phyloP scores from a whole-genome alignment of 2,797 vertebrate species.

The Sardinella longiceps region DNA sequence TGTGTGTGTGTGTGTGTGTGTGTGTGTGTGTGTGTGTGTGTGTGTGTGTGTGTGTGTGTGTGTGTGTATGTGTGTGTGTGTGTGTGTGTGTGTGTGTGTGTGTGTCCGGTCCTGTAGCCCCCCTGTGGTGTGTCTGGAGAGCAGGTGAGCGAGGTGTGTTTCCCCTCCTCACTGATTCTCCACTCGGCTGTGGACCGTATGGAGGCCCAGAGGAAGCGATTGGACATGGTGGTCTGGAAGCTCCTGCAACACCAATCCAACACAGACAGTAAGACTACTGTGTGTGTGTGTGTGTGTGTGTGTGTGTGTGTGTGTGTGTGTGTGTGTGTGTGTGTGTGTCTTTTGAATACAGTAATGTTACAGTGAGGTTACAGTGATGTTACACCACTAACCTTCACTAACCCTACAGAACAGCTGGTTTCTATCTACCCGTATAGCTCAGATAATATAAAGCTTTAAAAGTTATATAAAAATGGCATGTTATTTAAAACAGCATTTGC shows the following conservation, averaged over 20 bases:
- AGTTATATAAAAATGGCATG: no score
- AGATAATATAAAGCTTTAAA: no score
- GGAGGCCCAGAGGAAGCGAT: constrained; percentile 84
- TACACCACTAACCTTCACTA: no score
- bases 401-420: no score
- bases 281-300: neutral
- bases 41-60: neutral
- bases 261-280: constrained; percentile 81
- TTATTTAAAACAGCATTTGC: no score
- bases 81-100: constrained; percentile 5
- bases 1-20: neutral
- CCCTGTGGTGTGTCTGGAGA: constrained; percentile 41
- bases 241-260: constrained; percentile 85
- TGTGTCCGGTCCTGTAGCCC: neutral
- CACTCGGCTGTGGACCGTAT: constrained; percentile 77
- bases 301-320: neutral
- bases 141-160: constrained; percentile 68
- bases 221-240: constrained; percentile 89
- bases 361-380: no score
- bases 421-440: no score
- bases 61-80: neutral
- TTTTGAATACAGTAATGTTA: no score
- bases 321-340: neutral
- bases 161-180: neutral
- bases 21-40: neutral